Evolutionary conservation across 2,888 invertebrate genomes (phyloP).

Genomic region (Lasioglossum lativentre): DNA sequence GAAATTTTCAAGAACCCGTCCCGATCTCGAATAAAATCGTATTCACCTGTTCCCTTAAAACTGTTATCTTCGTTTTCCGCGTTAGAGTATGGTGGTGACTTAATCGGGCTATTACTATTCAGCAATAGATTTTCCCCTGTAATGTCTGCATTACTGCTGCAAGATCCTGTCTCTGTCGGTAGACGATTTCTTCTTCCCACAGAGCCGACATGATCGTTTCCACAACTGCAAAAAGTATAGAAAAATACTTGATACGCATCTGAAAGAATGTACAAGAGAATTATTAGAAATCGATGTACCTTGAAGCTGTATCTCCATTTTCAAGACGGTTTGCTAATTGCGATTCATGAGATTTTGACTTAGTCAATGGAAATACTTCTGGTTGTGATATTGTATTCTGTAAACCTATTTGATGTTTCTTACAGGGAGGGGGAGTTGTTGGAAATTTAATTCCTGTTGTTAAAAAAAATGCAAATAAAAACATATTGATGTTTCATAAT

Average conservation of each 20-base stretch:
- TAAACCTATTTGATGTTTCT: constrained; percentile 89
- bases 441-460: constrained; percentile 89
- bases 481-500: constrained; percentile 23
- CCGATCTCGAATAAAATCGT: background rate
- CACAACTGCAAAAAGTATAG: constrained; percentile 70
- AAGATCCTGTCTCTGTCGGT: constrained; percentile 87
- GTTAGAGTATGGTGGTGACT: constrained; percentile 87
- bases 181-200: constrained; percentile 85
- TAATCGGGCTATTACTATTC: constrained; percentile 86
- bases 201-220: constrained; percentile 78
- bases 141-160: constrained; percentile 83
- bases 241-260: constrained; percentile 30
- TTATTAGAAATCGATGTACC: constrained; percentile 72
- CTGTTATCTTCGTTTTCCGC: constrained; percentile 86
- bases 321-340: constrained; percentile 90
- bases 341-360: constrained; percentile 96
- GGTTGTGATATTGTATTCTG: constrained; percentile 80
- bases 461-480: constrained; percentile 23
- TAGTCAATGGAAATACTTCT: constrained; percentile 89
- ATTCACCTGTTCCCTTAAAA: constrained; percentile 83
- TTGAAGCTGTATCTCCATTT: constrained; percentile 83
- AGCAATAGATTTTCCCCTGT: constrained; percentile 76
- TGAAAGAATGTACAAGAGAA: background rate
- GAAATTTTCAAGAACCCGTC: too few species aligned
- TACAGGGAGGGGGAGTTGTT: constrained; percentile 92